Evolutionary conservation across 1,140 invertebrate genomes (phyloP), one percentile per base, ranked within the genome.

Genomic region (Halotydeus destructor): DNA sequence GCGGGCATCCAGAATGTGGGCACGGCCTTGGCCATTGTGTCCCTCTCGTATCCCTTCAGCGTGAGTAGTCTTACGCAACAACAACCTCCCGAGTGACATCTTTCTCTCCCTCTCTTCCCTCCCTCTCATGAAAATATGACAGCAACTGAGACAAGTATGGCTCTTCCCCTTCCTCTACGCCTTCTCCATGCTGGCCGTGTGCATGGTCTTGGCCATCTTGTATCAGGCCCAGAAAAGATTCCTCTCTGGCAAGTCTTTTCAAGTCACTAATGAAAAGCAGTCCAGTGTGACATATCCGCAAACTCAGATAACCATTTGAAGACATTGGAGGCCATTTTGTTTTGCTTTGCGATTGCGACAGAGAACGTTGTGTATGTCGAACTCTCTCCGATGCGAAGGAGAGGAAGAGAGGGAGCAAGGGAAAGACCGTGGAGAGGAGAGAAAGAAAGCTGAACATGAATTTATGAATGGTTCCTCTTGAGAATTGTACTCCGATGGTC

Each of bases 1-100:
- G 58, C 57, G 0, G 61, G 62, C 11, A 56, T 64, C 21, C 62
- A 64, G 33, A 64, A 64, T 49, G 55, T 64, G 28, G 55, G 55
- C 16, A 54, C 53, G 9, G 53, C 55, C 2, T 26, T 56, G 1
- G 51, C 54, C 6, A 51, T 56, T 8, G 49, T 53, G 31, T 46
- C 53, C 3, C 33, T 56, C 1, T 56, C 55, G 0, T 56, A 56
- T 44, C 45, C 47, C 26, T 49, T 52, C 24, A 27, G 50, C 16
- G 52, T 53, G 47, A 46, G 40, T 30, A n/a, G 24, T n/a, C 5
- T 21, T 14, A 12, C 34, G 22, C 11, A 12, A 14, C 22, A n/a
- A 16, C 19, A 14, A 35, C 8, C 8, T 14, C 6, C 22, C 11
- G 30, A 8, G 27, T 8, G 6, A 14, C 24, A 27, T 8, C 4